Conservation (phyloP, 1,140 invertebrate genomes). For the Eupeodes corollae region DNA sequence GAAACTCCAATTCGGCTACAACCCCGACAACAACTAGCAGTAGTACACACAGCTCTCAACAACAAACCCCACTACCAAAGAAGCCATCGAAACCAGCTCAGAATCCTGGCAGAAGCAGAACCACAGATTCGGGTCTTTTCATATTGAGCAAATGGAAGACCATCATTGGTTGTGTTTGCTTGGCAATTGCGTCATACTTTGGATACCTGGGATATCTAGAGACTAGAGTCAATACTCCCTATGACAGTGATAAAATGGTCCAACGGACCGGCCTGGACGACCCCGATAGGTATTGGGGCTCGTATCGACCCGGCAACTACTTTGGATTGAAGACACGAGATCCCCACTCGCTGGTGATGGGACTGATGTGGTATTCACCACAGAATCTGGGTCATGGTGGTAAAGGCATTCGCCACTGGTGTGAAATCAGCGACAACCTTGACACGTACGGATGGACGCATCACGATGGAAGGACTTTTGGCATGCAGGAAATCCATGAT, state of each 20-base stretch:
- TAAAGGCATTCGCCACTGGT: slow-evolving; percentile 79
- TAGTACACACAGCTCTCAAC: no score
- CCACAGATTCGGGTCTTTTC: not conserved
- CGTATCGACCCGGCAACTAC: slow-evolving; percentile 78
- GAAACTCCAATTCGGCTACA: no score
- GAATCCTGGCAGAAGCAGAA: no score
- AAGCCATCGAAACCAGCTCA: no score
- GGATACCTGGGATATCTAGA: slow-evolving; percentile 73
- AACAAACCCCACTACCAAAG: no score
- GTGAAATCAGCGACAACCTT: slow-evolving; percentile 78
- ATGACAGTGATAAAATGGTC: slow-evolving; percentile 51
- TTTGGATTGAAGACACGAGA: slow-evolving; percentile 85
- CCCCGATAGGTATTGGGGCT: slow-evolving; percentile 83
- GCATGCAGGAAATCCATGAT: slow-evolving; percentile 82
- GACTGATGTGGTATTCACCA: slow-evolving; percentile 94
- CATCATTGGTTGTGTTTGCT: slow-evolving; percentile 23
- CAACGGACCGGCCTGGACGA: slow-evolving; percentile 53
- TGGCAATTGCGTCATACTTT: slow-evolving; percentile 57
- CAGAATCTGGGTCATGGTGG: slow-evolving; percentile 50
- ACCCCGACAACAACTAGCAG: no score
- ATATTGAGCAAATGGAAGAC: slow-evolving; percentile 33
- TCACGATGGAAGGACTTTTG: slow-evolving; percentile 88
- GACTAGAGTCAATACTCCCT: slow-evolving; percentile 78
- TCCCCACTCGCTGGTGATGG: slow-evolving; percentile 76
- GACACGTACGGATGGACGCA: slow-evolving; percentile 74